Base-by-base conservation (phyloP, 1,140 invertebrate genomes). In the Cephus cinctus region DNA sequence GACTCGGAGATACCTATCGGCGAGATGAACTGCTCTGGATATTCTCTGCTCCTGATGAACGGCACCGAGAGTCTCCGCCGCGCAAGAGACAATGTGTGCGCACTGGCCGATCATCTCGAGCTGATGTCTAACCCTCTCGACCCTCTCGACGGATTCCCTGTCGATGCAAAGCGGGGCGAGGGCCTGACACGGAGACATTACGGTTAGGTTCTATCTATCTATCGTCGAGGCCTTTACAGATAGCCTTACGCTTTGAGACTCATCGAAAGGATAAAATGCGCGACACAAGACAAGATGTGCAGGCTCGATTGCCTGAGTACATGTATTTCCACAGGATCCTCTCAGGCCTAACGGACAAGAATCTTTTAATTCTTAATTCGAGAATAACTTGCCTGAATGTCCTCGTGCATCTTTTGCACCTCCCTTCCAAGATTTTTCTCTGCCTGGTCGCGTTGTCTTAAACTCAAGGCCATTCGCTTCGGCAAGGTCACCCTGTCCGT, bases 41-140 rank as follows among this genome's bases (percentile, higher is more conserved):
- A 77, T 50, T 18, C 72, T 59, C 5, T 57, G 56, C 40, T 77
- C 75, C 43, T 77, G 73, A 9, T 72, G 65, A 5, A 75, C 65
- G 0, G 75, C 71, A 4, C 75, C 75, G 1, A 75, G 54, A 6
- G 71, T 71, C 43, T 77, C 75, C 23, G 75, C 67, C 5, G 61
- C 56, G 22, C 69, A 73, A 9, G 72, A 77, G 4, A 75, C 61
- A 18, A 54, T 61, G 38, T 69, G 69, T 2, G 65, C 59, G 36
- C 73, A 77, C 6, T 64, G 65, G 3, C 59, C 53, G 14, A 77
- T 67, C 63, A 71, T 74, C 32, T 71, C 56, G 14, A 77, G 52
- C 47, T 71, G 70, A 43, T 62, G 63, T 19, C 63, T 63, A n/a
- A 66, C 65, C 14, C 55, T 62, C 19, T 75, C 72, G 19, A 77